Base-by-base conservation (phyloP, 1,140 invertebrate genomes). In the Bombus haemorrhoidalis region DNA sequence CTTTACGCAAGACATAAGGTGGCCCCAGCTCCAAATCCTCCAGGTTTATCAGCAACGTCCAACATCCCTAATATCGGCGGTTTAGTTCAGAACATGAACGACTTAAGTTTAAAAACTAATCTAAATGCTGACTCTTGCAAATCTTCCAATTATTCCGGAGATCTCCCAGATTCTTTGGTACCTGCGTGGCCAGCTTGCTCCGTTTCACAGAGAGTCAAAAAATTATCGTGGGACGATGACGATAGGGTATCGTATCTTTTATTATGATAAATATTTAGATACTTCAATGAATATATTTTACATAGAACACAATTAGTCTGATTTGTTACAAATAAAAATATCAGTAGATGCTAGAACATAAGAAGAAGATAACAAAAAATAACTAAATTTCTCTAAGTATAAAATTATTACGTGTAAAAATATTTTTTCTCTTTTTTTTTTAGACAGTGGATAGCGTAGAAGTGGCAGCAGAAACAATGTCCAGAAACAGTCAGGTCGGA, bases 221-320 rank as follows among this genome's bases (percentile, higher is more conserved):
- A 97, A 90, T 93, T 97, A 28, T 97, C 97, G 72, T 97, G 97
- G 97, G 96, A 97, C 88, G 97, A 97, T 91, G 97, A 97, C 64
- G 95, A 95, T 41, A 93, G 91, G 87, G 94, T 95, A 92, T 78
- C 71, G 84, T 74, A 72, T 74, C 34, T 68, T 62, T 57, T 66
- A 15, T 32, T 18, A 34, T 32, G 34, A 2, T 18, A 34, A 18
- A 32, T 8, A 32, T 64, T 32, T 32, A 32, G 4, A 32, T 32
- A 64, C 18, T 64, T 64, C 13, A n/a, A n/a, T 32, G 13, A 32
- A 3, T 64, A 64, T 4, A n/a, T 64, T 64, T 15, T 64, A 64
- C 13, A 13, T 32, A 64, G n/a, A 64, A 32, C 5, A 64, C n/a
- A 13, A 15, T 32, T 64, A 32, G 0, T 18, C 13, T 2, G n/a